Conservation (phyloP, 2,113 vertebrate genomes). For the Leptosomus discolor region DNA sequence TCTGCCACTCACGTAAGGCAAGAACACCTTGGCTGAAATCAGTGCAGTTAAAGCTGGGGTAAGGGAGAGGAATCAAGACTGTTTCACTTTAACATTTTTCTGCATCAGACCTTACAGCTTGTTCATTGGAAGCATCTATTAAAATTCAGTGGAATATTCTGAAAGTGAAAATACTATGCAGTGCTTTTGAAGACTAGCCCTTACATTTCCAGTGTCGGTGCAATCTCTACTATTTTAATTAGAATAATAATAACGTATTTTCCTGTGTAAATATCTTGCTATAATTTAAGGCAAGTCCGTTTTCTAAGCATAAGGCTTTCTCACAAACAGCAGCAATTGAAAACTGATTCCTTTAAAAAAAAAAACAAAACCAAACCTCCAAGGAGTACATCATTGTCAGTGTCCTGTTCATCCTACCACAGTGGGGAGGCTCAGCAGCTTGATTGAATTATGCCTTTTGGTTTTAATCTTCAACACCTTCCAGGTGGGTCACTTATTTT, state of each 20-base stretch:
- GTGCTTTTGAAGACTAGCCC: not conserved
- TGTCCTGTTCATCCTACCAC: not conserved
- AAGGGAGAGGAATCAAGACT: not conserved
- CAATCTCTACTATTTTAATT: not conserved
- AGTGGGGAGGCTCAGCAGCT: not conserved
- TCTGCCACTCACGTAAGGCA: not conserved
- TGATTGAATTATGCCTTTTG: not conserved
- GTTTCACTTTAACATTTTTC: not conserved
- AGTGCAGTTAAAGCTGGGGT: not conserved
- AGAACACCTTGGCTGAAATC: not conserved
- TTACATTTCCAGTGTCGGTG: not conserved
- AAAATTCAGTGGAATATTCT: not conserved
- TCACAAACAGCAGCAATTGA: not conserved
- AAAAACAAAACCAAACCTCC: not conserved
- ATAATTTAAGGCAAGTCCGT: not conserved
- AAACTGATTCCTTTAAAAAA: not conserved
- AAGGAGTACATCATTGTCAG: not conserved
- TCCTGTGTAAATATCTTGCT: not conserved
- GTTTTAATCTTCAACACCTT: constrained; percentile 76
- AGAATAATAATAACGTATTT: not conserved
- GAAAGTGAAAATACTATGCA: not conserved
- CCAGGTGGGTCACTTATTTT: constrained; percentile 85
- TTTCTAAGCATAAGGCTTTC: not conserved
- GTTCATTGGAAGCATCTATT: not conserved
- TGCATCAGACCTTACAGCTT: not conserved